Percentiles rank a stretch among this genome's conserved stretches.
Conservation (phyloP, 2,888 invertebrate species). For the Drosophila prostipennis region DNA sequence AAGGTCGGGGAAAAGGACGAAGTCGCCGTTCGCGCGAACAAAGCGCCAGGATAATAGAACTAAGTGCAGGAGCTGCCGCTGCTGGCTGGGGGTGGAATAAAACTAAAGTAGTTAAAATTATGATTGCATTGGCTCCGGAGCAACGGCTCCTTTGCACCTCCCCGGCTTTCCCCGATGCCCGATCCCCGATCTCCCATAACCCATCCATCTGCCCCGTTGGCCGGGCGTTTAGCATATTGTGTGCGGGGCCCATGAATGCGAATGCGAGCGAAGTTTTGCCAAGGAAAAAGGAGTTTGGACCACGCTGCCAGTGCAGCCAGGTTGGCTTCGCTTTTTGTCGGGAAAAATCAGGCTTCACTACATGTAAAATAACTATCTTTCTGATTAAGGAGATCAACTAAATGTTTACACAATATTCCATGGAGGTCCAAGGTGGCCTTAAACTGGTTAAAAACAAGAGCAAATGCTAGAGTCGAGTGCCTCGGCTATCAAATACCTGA, state of each 20-base stretch:
- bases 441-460: too few relatives aligned
- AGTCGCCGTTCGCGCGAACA: conserved; percentile 47
- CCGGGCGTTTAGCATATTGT: conserved; percentile 71
- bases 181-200: not conserved
- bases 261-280: conserved; percentile 50
- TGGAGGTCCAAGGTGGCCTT: too few relatives aligned
- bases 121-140: conserved; percentile 71
- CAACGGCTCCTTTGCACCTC: conserved; percentile 1
- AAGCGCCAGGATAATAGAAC: conserved; percentile 64
- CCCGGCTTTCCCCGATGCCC: not conserved
- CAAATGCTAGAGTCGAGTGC: too few relatives aligned
- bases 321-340: not conserved
- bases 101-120: conserved; percentile 78
- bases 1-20: conserved; percentile 15
- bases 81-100: conserved; percentile 46
- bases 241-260: conserved; percentile 66
- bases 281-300: conserved; percentile 12
- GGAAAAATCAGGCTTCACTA: not conserved
- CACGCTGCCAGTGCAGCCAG: conserved; percentile 7
- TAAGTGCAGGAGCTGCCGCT: conserved; percentile 61
- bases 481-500: too few relatives aligned
- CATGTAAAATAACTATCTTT: too few relatives aligned
- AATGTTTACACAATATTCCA: too few relatives aligned
- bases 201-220: not conserved
- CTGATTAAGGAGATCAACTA: too few relatives aligned